Conservation (phyloP, 1,140 invertebrate species). For the Drosophila athabasca region DNA sequence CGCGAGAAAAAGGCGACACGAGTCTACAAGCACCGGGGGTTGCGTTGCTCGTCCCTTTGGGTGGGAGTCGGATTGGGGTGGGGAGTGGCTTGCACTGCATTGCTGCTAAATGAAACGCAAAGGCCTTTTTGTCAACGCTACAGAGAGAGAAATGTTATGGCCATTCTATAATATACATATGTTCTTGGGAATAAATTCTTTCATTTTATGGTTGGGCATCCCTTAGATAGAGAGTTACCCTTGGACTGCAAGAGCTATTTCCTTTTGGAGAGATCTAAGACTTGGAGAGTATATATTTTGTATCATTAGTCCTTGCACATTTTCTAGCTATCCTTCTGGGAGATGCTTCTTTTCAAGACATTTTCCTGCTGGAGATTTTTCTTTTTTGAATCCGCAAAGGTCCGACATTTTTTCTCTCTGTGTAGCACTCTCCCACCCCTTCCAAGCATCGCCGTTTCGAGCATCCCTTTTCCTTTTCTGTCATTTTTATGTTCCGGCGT, state of each 20-base stretch:
- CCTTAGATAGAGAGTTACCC: too few relatives aligned
- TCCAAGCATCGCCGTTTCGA: constrained; percentile 12
- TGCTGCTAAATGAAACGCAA: constrained; percentile 79
- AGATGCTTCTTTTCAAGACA: too few relatives aligned
- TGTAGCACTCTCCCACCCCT: constrained; percentile 3
- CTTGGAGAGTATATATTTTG: too few relatives aligned
- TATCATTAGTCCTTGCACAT: too few relatives aligned
- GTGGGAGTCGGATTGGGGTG: constrained; percentile 3
- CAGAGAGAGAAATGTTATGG: constrained; percentile 16
- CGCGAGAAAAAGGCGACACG: constrained; percentile 79
- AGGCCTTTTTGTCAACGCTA: constrained; percentile 79
- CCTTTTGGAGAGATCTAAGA: neutral
- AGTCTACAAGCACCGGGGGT: constrained; percentile 25
- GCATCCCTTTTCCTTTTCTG: constrained; percentile 54
- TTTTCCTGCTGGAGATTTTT: too few relatives aligned
- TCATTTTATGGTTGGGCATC: too few relatives aligned
- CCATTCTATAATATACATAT: too few relatives aligned
- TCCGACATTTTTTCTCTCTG: neutral
- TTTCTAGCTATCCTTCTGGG: too few relatives aligned
- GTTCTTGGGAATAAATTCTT: too few relatives aligned
- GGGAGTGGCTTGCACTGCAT: constrained; percentile 31
- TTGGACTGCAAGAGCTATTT: neutral
- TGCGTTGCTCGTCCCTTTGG: constrained; percentile 11
- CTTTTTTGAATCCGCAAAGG: too few relatives aligned
- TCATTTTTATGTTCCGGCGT: constrained; percentile 82